A percentile compares a stretch with the other conserved stretches of the same genome.
phyloP scores from a whole-genome alignment of 2,888 invertebrate species.

The Mimumesa dahlbomi region DNA sequence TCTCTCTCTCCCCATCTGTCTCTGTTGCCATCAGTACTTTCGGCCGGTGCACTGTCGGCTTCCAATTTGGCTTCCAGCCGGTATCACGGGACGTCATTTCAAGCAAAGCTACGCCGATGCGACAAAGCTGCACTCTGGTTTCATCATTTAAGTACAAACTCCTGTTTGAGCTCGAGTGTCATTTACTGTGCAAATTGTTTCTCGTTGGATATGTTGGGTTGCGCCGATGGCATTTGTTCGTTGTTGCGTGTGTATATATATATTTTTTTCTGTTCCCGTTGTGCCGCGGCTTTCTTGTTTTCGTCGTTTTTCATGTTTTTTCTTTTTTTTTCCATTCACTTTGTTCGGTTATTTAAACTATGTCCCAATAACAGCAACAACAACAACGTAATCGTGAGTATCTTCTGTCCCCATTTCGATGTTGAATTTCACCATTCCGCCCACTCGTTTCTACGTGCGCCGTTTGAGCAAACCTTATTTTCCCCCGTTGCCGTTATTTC shows the following conservation, averaged over 20 bases:
- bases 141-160: slow-evolving; percentile 47
- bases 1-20: neutral
- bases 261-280: neutral
- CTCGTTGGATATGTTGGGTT: no score
- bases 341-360: no score
- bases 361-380: no score
- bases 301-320: no score
- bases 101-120: slow-evolving; percentile 38
- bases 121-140: slow-evolving; percentile 58
- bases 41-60: slow-evolving; percentile 45
- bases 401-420: no score
- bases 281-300: no score
- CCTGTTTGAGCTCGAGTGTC: slow-evolving; percentile 31
- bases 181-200: slow-evolving; percentile 31
- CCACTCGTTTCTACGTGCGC: neutral
- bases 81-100: slow-evolving; percentile 43
- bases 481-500: neutral
- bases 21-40: slow-evolving; percentile 51
- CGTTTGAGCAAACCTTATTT: neutral
- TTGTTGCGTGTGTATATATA: neutral
- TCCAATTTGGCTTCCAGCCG: slow-evolving; percentile 59
- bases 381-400: no score
- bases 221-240: neutral
- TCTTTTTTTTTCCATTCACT: no score
- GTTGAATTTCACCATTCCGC: neutral